phyloP scores from a whole-genome alignment of 1,140 invertebrate species.

The Latrodectus geometricus region DNA sequence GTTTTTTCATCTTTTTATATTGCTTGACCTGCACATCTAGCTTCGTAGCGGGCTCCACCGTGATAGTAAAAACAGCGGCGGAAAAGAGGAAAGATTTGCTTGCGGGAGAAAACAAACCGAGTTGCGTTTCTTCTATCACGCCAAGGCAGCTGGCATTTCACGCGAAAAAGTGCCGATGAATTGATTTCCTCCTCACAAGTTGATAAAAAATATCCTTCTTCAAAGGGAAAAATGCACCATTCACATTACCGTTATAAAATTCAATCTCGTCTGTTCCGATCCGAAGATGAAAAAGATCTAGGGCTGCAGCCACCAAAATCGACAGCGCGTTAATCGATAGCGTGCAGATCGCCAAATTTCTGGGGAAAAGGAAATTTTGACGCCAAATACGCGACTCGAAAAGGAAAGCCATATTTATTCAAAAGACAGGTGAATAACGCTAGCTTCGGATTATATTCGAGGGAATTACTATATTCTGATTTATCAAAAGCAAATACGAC shows the following conservation, averaged over 20 bases:
- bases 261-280: not conserved
- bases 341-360: not conserved
- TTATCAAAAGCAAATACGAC: no score
- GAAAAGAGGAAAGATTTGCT: not conserved
- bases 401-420: not conserved
- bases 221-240: not conserved
- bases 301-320: conserved; percentile 1
- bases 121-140: not conserved
- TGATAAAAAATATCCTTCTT: not conserved
- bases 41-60: conserved; percentile 53
- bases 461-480: not conserved
- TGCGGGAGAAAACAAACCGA: not conserved
- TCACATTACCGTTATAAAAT: not conserved
- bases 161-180: not conserved
- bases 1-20: conserved; percentile 71
- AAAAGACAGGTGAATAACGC: not conserved
- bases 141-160: not conserved
- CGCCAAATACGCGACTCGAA: not conserved
- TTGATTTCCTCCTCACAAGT: not conserved
- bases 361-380: not conserved
- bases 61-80: not conserved
- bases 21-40: conserved; percentile 69
- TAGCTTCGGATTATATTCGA: not conserved
- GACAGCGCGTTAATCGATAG: not conserved
- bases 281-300: not conserved